Evolutionary conservation across 2,113 vertebrate species (phyloP).

Genomic region (Neomonachus schauinslandi): DNA sequence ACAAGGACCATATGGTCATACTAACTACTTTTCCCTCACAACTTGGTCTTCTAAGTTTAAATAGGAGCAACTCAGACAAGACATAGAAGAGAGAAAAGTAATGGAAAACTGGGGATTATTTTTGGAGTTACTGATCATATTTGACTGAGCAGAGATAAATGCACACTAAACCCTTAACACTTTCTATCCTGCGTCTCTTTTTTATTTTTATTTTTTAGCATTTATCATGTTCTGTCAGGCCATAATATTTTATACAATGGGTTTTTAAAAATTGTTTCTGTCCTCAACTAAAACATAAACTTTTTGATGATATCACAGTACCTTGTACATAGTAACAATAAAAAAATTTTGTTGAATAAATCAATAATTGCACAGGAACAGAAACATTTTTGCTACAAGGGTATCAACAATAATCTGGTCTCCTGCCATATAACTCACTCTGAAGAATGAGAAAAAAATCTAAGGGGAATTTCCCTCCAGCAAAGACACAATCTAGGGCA

Average conservation of each 20-base stretch:
- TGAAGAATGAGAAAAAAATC: not conserved
- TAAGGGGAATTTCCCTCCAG: not conserved
- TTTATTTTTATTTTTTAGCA: not conserved
- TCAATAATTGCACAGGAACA: not conserved
- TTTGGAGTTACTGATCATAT: not conserved
- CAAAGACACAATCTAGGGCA: not conserved
- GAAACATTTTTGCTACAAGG: not conserved
- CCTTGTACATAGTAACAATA: not conserved
- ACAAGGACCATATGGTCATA: not conserved
- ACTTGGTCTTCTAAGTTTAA: not conserved
- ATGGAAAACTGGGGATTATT: not conserved
- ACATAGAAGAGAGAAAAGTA: not conserved
- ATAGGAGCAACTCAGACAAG: not conserved
- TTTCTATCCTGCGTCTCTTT: not conserved
- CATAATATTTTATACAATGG: not conserved
- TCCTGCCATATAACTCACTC: not conserved
- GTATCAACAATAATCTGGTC: not conserved
- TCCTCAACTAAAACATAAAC: not conserved
- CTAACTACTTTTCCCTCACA: not conserved
- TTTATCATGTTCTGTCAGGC: not conserved
- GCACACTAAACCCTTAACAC: not conserved
- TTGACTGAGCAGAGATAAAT: not conserved
- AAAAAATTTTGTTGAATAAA: not conserved
- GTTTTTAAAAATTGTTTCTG: not conserved
- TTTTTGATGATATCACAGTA: not conserved